These are phyloP conservation scores for Sardinella longiceps DNA, from an alignment of 2,797 vertebrate genomes.

Conservation along the genomic window DNA sequence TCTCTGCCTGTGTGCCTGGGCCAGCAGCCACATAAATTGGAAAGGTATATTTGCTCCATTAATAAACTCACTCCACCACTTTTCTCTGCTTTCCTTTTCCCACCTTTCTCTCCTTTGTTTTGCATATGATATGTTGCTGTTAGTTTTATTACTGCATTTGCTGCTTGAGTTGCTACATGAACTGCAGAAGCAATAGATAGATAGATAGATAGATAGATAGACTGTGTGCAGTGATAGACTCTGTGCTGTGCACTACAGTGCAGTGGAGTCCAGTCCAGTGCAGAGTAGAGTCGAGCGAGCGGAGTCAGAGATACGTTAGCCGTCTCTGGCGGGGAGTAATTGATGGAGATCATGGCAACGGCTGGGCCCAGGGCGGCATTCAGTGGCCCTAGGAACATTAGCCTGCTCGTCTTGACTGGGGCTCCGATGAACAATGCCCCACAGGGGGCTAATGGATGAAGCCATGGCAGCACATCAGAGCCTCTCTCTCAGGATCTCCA, in stretches of 20 bases:
- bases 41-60: conserved; percentile 60
- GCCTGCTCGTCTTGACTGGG: conserved; percentile 17
- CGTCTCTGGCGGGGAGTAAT: no score
- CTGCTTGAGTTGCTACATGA: conserved; percentile 63
- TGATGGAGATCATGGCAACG: not conserved
- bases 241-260: not conserved
- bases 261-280: no score
- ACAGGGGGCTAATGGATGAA: conserved; percentile 14
- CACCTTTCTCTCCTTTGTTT: conserved; percentile 20
- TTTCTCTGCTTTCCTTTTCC: conserved; percentile 50
- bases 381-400: conserved; percentile 10
- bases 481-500: not conserved
- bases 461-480: conserved; percentile 3
- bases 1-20: not conserved
- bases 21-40: conserved; percentile 65
- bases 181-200: conserved; percentile 49
- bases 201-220: no score
- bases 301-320: no score
- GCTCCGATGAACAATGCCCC: not conserved
- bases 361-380: not conserved
- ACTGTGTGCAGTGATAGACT: conserved; percentile 4
- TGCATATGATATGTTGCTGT: conserved; percentile 62
- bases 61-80: conserved; percentile 64
- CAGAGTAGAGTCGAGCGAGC: not conserved
- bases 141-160: conserved; percentile 67